A percentile compares a stretch with the other conserved stretches of the same genome.
Conservation (phyloP, 2,113 vertebrate species). For the Drymodes brunneopygia region DNA sequence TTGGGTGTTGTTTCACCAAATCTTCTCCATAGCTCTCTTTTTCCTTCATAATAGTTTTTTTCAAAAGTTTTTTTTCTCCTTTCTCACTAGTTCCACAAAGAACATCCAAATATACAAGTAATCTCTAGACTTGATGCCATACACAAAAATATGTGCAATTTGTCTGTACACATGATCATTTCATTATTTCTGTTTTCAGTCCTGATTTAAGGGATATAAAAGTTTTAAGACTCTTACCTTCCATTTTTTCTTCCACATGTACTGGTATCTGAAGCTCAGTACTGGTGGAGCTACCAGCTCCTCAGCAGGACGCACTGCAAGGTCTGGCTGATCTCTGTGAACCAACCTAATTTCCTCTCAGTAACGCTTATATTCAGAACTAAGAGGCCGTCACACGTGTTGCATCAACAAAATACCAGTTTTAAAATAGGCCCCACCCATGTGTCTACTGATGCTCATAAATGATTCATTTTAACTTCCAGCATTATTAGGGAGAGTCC, state of each 20-base stretch:
- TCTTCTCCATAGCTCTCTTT: background rate
- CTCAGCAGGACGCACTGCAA: background rate
- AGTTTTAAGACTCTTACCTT: slow-evolving; percentile 50
- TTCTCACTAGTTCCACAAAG: background rate
- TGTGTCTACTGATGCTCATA: slow-evolving; percentile 62
- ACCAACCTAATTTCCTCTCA: slow-evolving; percentile 34
- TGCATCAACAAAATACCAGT: slow-evolving; percentile 58
- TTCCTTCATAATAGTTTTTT: background rate
- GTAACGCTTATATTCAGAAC: slow-evolving; percentile 64
- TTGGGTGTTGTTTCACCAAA: background rate
- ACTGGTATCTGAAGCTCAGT: background rate
- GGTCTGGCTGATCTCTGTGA: slow-evolving; percentile 4
- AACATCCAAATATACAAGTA: background rate
- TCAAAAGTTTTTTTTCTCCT: background rate
- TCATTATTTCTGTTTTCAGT: background rate
- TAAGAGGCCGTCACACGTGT: slow-evolving; percentile 49
- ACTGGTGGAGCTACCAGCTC: background rate
- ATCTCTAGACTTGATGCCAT: background rate
- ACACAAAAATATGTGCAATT: background rate
- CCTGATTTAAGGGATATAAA: background rate
- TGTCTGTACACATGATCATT: background rate
- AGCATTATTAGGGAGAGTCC: slow-evolving; percentile 44
- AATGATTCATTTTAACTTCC: slow-evolving; percentile 64
- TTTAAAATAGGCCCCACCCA: slow-evolving; percentile 56
- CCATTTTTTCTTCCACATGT: slow-evolving; percentile 55